Evolutionary conservation across 2,888 invertebrate species (phyloP), one percentile per base, ranked within the genome.

Genomic region (Andrena chrysosceles): DNA sequence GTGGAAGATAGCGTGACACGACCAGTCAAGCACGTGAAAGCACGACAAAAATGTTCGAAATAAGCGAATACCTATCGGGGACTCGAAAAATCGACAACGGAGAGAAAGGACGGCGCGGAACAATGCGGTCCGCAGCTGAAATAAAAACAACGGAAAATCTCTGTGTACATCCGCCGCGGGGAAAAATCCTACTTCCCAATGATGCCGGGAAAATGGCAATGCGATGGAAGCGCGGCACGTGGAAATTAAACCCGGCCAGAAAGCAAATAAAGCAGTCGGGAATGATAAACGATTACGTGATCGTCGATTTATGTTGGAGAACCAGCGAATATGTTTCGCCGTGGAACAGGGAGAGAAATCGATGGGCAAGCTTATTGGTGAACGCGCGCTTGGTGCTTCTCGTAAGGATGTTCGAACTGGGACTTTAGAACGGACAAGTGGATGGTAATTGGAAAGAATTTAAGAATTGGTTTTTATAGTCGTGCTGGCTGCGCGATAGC

Each of bases 11-110:
- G 56, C 68, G 69, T 59, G 74, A 74, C 70, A 60, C 66, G 60
- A 35, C n/a, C 35, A 48, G 70, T 62, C 59, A n/a, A 74, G 69
- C 70, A 70, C 70, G 70, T 67, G 79, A 82, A 80, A 82, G 67
- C 77, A 49, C 79, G 42, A 74, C 74, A 70, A 56, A 70, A 68
- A 72, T 59, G 67, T 68, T 49, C 33, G 49, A 56, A 77, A 59
- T 68, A 64, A 73, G 35, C 64, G 78, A 56, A 67, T 64, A 64
- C 29, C 75, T 71, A 75, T 75, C 67, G 71, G 23, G 8, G 35
- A 13, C 49, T 59, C 16, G 81, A 60, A 68, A 42, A 69, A 72
- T 81, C 72, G 68, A 83, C 76, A 60, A 64, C 35, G 23, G 35
- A 10, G 35, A n/a, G 33, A 60, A 68, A 69, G 76, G 59, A 54